These are phyloP conservation scores for Plagodis pulveraria DNA, from an alignment of 2,888 invertebrate genomes.

Conservation along the genomic window DNA sequence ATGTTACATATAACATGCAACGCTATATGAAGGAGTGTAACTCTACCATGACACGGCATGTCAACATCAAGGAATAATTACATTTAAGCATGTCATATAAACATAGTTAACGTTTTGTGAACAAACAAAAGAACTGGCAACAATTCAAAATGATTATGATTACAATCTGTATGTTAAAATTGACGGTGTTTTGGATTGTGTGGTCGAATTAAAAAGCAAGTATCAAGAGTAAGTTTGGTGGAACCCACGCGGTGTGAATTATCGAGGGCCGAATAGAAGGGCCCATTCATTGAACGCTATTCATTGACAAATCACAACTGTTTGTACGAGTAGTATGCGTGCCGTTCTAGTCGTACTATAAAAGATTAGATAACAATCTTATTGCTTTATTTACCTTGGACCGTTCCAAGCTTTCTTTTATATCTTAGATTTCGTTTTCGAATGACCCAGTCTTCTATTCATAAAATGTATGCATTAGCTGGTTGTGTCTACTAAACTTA, in stretches of 20 bases:
- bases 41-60: constrained; percentile 50
- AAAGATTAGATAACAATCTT: constrained; percentile 42
- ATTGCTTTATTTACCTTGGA: constrained; percentile 36
- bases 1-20: constrained; percentile 45
- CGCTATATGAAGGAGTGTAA: constrained; percentile 41
- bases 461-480: no score
- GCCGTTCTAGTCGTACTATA: constrained; percentile 34
- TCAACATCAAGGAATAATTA: constrained; percentile 51
- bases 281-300: constrained; percentile 54
- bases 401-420: constrained; percentile 24
- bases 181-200: constrained; percentile 33
- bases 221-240: constrained; percentile 19
- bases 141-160: constrained; percentile 28
- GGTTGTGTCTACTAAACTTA: no score
- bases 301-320: constrained; percentile 59
- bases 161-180: constrained; percentile 31
- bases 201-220: constrained; percentile 23
- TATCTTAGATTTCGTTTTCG: background rate
- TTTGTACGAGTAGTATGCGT: constrained; percentile 41
- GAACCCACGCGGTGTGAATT: constrained; percentile 46
- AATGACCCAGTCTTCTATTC: no score
- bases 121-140: constrained; percentile 27
- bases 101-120: constrained; percentile 34
- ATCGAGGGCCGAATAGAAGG: constrained; percentile 48
- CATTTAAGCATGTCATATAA: constrained; percentile 46